Evolutionary conservation across 2,888 invertebrate species (phyloP).

Genomic region (Trichogramma dendrolimi): DNA sequence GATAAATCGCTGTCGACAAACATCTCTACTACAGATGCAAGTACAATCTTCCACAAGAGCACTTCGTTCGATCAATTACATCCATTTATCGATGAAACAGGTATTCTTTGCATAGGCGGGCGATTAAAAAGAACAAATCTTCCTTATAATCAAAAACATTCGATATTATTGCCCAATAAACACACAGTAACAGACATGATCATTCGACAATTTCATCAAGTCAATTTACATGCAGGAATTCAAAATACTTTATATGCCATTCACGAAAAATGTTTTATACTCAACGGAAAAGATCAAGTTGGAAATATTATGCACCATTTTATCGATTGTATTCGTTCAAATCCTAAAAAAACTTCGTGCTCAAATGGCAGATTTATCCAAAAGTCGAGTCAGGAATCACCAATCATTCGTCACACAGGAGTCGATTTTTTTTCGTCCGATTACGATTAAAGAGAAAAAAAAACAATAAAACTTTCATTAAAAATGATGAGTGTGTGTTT

Average conservation of each 20-base stretch:
- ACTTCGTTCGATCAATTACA: not conserved
- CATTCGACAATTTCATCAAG: not conserved
- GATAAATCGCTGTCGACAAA: too few species aligned
- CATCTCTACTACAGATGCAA: too few species aligned
- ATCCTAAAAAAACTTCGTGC: not conserved
- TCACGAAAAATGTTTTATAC: not conserved
- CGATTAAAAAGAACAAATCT: not conserved
- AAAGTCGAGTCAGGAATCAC: not conserved
- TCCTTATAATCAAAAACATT: not conserved
- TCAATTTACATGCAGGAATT: not conserved
- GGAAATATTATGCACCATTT: not conserved
- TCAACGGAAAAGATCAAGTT: not conserved
- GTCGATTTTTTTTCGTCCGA: constrained; percentile 1
- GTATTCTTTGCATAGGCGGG: not conserved
- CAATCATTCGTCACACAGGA: not conserved
- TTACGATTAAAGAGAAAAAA: too few species aligned
- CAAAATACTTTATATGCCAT: not conserved
- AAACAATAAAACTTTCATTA: not conserved
- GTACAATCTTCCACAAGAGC: too few species aligned
- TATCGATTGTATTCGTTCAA: not conserved
- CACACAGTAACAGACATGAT: not conserved
- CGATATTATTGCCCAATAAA: not conserved
- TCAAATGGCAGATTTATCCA: not conserved
- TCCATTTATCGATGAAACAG: not conserved
- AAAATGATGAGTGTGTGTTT: not conserved